Percentiles rank a stretch among this genome's conserved stretches.
These are phyloP conservation scores for Clinocottus analis DNA, from an alignment of 2,113 vertebrate species.

Conservation along the genomic window DNA sequence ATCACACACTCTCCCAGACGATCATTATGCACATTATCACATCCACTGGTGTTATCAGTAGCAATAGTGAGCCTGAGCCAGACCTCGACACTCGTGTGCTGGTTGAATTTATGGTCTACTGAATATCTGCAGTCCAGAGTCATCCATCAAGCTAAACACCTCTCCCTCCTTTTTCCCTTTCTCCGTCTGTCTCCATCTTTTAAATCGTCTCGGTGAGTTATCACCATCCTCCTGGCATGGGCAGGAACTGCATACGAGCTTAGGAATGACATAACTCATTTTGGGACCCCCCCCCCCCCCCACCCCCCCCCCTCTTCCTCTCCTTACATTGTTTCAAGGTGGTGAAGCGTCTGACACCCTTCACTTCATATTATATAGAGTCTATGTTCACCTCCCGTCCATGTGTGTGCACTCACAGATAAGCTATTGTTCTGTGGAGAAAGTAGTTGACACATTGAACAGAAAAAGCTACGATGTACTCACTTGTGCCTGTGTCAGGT, in stretches of 20 bases:
- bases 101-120: conserved; percentile 10
- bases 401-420: conserved; percentile 29
- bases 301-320: not conserved
- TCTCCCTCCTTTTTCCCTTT: conserved; percentile 30
- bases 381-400: conserved; percentile 19
- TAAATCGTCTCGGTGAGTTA: conserved; percentile 42
- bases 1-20: conserved; percentile 21
- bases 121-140: conserved; percentile 10
- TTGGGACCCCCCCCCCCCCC: conserved; percentile 20
- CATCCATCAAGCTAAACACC: conserved; percentile 47
- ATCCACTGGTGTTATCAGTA: conserved; percentile 20
- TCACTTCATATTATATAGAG: conserved; percentile 8
- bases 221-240: conserved; percentile 48
- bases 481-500: not conserved
- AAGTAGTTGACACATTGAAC: conserved; percentile 10
- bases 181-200: conserved; percentile 20
- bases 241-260: conserved; percentile 53
- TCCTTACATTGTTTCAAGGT: conserved; percentile 23
- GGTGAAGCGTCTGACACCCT: conserved; percentile 14
- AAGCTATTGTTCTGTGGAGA: conserved; percentile 30
- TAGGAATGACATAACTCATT: conserved; percentile 74
- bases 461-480: conserved; percentile 4
- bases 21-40: conserved; percentile 28
- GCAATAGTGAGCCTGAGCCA: not conserved
- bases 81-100: not conserved